A percentile compares a stretch with the other conserved stretches of the same genome.
Evolutionary conservation across 2,888 invertebrate species (phyloP).

Genomic region (Aphidius colemani): DNA sequence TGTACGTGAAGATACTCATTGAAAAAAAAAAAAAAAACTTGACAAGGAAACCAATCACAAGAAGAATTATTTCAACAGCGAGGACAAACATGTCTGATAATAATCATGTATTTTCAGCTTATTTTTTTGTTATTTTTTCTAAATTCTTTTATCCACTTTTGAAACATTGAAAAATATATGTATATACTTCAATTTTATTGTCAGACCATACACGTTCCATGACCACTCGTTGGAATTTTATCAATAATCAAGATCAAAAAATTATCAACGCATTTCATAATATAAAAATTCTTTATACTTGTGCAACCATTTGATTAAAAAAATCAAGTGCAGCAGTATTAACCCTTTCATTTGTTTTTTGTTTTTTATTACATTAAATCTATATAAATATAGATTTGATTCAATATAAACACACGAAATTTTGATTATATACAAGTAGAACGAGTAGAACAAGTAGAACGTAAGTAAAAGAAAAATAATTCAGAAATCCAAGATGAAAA

Average conservation of each 20-base stretch:
- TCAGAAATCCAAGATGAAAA: no score
- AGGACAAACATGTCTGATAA: constrained; percentile 14
- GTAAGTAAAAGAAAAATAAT: no score
- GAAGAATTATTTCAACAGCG: constrained; percentile 11
- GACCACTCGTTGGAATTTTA: constrained; percentile 17
- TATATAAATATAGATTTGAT: no score
- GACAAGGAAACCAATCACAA: constrained; percentile 9
- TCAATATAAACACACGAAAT: no score
- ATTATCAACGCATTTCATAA: constrained; percentile 18
- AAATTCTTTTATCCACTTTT: background rate
- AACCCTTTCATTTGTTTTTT: no score
- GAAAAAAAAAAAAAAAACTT: background rate
- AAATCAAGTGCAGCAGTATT: no score
- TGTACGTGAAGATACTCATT: constrained; percentile 13
- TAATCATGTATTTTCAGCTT: constrained; percentile 16
- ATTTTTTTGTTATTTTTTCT: background rate
- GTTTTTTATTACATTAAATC: no score
- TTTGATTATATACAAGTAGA: no score
- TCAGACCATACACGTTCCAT: constrained; percentile 15
- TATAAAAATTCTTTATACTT: background rate
- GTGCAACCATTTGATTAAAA: no score
- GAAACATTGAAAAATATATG: background rate
- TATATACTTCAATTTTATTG: constrained; percentile 16
- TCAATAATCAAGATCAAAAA: constrained; percentile 14
- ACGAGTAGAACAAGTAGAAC: no score